These are phyloP conservation scores for Apantesis nais DNA, from an alignment of 2,888 invertebrate genomes.

Conservation along the genomic window DNA sequence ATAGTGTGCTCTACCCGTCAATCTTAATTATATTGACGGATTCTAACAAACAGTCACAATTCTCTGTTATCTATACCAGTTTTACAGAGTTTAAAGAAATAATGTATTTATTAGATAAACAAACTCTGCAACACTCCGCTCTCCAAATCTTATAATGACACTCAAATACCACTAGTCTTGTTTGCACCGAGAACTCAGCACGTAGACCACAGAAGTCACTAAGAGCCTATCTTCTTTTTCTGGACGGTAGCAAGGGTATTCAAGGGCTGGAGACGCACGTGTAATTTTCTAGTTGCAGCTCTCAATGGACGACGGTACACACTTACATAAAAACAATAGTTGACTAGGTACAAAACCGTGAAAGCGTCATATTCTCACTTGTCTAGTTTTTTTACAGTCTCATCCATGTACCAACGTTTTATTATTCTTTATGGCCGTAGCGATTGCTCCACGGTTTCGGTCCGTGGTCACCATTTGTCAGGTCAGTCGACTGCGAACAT, in stretches of 20 bases:
- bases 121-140: too few species aligned
- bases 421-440: slow-evolving; percentile 13
- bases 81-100: too few species aligned
- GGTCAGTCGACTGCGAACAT: slow-evolving; percentile 34
- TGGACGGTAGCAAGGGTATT: background rate
- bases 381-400: background rate
- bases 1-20: background rate
- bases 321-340: background rate
- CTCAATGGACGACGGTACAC: too few species aligned
- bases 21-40: background rate
- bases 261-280: background rate
- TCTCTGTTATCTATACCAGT: background rate
- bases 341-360: background rate
- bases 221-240: too few species aligned
- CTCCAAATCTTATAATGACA: too few species aligned
- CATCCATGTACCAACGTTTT: background rate
- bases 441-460: slow-evolving; percentile 23
- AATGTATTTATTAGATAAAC: too few species aligned
- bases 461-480: slow-evolving; percentile 17
- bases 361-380: background rate
- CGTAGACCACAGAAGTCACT: too few species aligned
- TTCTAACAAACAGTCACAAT: background rate
- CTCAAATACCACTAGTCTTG: too few species aligned
- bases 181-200: too few species aligned
- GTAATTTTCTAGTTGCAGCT: background rate